Evolutionary conservation across 2,888 invertebrate species (phyloP).

Genomic region (Hanleya hanleyi): DNA sequence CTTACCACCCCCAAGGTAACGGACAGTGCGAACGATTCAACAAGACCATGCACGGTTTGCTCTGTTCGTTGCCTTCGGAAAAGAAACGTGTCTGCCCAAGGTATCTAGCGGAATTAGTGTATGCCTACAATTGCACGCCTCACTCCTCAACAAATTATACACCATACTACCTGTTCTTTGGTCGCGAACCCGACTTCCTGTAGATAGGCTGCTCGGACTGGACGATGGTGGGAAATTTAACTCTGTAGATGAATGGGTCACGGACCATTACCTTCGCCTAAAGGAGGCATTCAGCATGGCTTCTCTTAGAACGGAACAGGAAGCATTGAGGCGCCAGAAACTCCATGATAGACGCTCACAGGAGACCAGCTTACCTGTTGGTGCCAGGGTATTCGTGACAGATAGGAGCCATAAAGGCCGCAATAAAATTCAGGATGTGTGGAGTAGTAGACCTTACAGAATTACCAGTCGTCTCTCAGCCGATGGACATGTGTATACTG

Average conservation of each 20-base stretch:
- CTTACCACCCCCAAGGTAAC: constrained; percentile 17
- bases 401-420: no score
- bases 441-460: no score
- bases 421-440: no score
- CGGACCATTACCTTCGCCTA: constrained; percentile 13
- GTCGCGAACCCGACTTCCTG: constrained; percentile 9
- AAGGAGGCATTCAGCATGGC: constrained; percentile 2
- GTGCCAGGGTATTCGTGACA: no score
- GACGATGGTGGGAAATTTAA: not conserved
- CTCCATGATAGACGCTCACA: not conserved
- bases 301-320: constrained; percentile 9
- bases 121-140: constrained; percentile 7
- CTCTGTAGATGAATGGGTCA: constrained; percentile 12
- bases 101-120: constrained; percentile 7
- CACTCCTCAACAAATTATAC: constrained; percentile 12
- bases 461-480: no score
- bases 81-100: constrained; percentile 6
- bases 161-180: constrained; percentile 20
- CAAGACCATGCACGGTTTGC: not conserved
- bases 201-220: not conserved
- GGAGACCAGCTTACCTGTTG: not conserved
- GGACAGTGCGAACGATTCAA: not conserved
- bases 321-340: not conserved
- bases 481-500: no score
- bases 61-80: not conserved